phyloP scores from a whole-genome alignment of 92 coral and sea anemone genomes.

The Zoanthus solanderi region DNA sequence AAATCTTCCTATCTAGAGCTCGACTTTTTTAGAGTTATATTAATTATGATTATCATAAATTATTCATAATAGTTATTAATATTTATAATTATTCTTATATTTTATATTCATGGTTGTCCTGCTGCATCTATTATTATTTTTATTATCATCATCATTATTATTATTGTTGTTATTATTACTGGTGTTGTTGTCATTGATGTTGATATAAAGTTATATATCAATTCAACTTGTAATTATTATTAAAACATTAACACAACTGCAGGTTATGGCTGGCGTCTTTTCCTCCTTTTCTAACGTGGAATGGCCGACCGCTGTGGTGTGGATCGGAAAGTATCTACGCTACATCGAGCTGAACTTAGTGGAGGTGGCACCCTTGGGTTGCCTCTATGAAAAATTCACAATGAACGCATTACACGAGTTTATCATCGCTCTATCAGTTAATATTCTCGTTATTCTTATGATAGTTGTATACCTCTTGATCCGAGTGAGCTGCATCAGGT shows the following conservation, averaged over 20 bases:
- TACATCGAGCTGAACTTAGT: constrained; percentile 61
- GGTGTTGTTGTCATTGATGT: too few relatives aligned
- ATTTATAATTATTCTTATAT: too few relatives aligned
- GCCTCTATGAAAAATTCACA: constrained; percentile 34
- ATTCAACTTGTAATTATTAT: too few relatives aligned
- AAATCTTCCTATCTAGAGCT: too few relatives aligned
- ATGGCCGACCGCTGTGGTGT: constrained; percentile 66
- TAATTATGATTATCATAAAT: too few relatives aligned
- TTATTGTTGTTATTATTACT: too few relatives aligned
- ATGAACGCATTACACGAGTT: constrained; percentile 63
- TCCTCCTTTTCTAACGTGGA: constrained; percentile 60
- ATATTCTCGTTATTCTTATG: constrained; percentile 18
- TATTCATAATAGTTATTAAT: too few relatives aligned
- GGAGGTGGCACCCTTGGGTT: constrained; percentile 63
- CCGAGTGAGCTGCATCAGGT: constrained; percentile 31
- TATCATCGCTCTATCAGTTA: constrained; percentile 37
- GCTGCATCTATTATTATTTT: too few relatives aligned
- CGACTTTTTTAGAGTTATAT: too few relatives aligned
- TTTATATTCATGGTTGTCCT: too few relatives aligned
- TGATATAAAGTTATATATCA: too few relatives aligned
- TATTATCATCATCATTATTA: too few relatives aligned
- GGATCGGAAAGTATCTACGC: constrained; percentile 64
- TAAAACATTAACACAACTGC: neutral
- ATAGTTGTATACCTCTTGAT: constrained; percentile 43
- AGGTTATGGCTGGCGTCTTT: constrained; percentile 71